Percentiles rank a stretch among this genome's conserved stretches.
phyloP scores from a whole-genome alignment of 35 echinoderm and acorn worm genomes.

The Holothuria glaberrima region DNA sequence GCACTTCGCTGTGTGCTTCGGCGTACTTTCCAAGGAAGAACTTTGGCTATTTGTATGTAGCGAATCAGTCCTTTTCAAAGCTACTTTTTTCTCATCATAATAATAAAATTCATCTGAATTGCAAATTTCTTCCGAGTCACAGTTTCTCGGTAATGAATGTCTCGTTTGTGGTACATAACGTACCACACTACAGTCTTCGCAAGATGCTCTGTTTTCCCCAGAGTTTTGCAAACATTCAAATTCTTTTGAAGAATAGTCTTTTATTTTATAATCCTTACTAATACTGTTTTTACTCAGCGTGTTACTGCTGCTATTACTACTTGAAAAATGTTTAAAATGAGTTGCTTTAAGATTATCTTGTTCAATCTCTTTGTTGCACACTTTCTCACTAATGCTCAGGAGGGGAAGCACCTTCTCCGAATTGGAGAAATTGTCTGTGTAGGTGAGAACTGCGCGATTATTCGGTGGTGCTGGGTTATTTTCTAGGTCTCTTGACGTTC shows the following conservation, averaged over 20 bases:
- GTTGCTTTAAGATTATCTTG: conserved; percentile 53
- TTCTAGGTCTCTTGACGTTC: conserved; percentile 70
- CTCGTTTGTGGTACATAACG: conserved; percentile 82
- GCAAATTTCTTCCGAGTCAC: conserved; percentile 67
- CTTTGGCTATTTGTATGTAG: conserved; percentile 87
- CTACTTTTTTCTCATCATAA: conserved; percentile 89
- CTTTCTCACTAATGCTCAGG: conserved; percentile 97
- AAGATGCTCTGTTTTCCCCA: conserved; percentile 44
- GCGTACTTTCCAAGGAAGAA: conserved; percentile 83
- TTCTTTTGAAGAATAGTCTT: conserved; percentile 85
- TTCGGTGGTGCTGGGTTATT: conserved; percentile 78
- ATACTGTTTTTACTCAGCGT: conserved; percentile 59
- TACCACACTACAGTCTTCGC: conserved; percentile 55
- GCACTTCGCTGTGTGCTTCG: conserved; percentile 86
- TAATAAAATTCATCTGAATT: conserved; percentile 95
- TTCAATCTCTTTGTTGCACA: conserved; percentile 95
- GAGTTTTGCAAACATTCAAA: conserved; percentile 64
- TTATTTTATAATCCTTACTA: conserved; percentile 62
- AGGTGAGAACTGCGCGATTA: conserved; percentile 77
- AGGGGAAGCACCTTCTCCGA: conserved; percentile 91
- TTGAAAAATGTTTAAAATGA: conserved; percentile 56
- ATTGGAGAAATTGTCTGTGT: conserved; percentile 94
- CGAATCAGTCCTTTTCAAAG: conserved; percentile 93
- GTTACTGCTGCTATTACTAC: conserved; percentile 40
- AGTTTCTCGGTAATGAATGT: conserved; percentile 85